Conservation (phyloP, 2,113 vertebrate genomes). For the Buteo buteo region DNA sequence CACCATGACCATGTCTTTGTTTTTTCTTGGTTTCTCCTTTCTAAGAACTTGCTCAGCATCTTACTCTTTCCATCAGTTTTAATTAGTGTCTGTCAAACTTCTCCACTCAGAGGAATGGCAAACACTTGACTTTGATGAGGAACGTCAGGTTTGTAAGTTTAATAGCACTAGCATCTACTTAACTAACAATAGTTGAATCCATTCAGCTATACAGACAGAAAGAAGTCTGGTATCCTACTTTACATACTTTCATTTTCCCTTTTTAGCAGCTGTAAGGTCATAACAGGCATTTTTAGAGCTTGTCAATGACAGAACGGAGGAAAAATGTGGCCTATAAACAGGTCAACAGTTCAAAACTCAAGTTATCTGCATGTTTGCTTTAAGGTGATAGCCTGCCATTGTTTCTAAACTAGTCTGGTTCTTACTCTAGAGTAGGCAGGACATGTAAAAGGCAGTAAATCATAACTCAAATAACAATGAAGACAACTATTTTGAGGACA, state of each 20-base stretch:
- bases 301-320: fast-evolving
- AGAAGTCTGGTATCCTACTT: background rate
- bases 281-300: background rate
- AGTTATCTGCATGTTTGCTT: background rate
- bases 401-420: background rate
- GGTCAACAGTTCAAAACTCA: background rate
- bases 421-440: background rate
- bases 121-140: background rate
- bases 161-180: background rate
- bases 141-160: background rate
- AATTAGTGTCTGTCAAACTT: background rate
- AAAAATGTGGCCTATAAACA: background rate
- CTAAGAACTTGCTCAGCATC: background rate
- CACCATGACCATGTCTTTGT: background rate
- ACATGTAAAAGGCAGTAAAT: background rate
- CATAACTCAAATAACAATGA: background rate
- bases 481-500: background rate
- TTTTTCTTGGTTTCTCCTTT: background rate
- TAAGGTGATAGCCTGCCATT: background rate
- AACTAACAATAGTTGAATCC: background rate
- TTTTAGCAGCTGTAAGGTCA: background rate
- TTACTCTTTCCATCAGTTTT: background rate
- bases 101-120: background rate
- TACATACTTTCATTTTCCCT: background rate
- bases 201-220: background rate